Conservation (phyloP, 2,797 vertebrate genomes). For the Pyrrhura leucotis region DNA sequence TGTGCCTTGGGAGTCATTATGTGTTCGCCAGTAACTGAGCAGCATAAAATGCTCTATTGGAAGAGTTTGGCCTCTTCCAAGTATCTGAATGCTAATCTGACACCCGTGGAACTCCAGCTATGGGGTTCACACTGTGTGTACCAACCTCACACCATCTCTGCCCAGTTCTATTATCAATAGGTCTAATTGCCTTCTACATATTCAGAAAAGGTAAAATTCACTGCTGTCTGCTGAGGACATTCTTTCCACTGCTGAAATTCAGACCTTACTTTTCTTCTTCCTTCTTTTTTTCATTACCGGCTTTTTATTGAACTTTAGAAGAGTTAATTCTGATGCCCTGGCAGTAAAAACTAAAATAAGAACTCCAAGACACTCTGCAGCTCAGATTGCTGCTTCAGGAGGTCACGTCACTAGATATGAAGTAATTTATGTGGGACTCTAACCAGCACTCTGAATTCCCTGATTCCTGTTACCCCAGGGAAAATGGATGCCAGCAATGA, state of each 20-base stretch:
- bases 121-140: not conserved
- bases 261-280: not conserved
- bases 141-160: not conserved
- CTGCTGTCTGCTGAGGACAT: not conserved
- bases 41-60: not conserved
- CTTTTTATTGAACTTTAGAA: not conserved
- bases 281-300: not conserved
- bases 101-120: not conserved
- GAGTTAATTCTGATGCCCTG: not conserved
- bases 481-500: not conserved
- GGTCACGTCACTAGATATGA: not conserved
- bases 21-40: not conserved
- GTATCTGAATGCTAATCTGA: not conserved
- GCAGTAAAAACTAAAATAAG: not conserved
- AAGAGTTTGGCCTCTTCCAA: not conserved
- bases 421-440: not conserved
- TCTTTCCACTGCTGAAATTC: not conserved
- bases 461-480: not conserved
- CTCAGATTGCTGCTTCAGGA: constrained; percentile 8
- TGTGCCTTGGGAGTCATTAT: not conserved
- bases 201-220: not conserved
- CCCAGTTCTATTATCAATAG: not conserved
- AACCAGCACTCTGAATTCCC: constrained; percentile 1
- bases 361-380: not conserved
- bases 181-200: not conserved